Conservation (phyloP, 2,888 invertebrate species). For the Aricia artaxerxes region DNA sequence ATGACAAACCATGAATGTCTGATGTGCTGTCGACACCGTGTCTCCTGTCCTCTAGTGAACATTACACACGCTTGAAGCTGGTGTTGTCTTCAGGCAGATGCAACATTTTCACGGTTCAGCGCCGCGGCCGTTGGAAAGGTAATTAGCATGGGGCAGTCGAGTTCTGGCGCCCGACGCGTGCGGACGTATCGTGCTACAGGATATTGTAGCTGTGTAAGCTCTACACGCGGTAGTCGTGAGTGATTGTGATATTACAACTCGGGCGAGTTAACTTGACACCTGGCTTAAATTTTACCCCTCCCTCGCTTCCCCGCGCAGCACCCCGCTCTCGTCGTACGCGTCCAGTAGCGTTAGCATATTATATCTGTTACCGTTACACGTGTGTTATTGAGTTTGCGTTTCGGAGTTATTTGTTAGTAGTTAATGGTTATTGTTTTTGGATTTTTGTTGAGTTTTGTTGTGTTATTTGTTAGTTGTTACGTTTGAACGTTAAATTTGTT, state of each 20-base stretch:
- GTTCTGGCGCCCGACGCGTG: background rate
- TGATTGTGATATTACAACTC: background rate
- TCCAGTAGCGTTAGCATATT: too few relatives aligned
- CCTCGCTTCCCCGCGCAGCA: too few relatives aligned
- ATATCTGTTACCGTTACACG: too few relatives aligned
- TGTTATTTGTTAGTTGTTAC: too few relatives aligned
- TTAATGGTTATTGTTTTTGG: too few relatives aligned
- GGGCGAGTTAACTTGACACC: too few relatives aligned
- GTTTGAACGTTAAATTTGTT: too few relatives aligned
- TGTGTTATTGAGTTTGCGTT: too few relatives aligned
- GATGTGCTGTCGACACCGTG: background rate
- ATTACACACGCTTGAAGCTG: background rate
- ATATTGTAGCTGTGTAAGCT: background rate
- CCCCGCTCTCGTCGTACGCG: too few relatives aligned
- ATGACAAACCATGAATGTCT: background rate
- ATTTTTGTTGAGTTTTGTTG: too few relatives aligned
- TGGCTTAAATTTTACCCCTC: too few relatives aligned
- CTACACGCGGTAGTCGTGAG: background rate
- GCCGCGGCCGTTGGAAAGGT: constrained; percentile 22
- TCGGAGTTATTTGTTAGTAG: too few relatives aligned
- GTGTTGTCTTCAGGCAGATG: constrained; percentile 12
- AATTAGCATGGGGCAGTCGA: constrained; percentile 19
- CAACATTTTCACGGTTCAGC: constrained; percentile 27
- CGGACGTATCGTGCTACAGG: background rate
- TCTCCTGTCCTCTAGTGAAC: background rate